phyloP scores from a whole-genome alignment of 1,140 invertebrate species.

The Theocolax elegans region DNA sequence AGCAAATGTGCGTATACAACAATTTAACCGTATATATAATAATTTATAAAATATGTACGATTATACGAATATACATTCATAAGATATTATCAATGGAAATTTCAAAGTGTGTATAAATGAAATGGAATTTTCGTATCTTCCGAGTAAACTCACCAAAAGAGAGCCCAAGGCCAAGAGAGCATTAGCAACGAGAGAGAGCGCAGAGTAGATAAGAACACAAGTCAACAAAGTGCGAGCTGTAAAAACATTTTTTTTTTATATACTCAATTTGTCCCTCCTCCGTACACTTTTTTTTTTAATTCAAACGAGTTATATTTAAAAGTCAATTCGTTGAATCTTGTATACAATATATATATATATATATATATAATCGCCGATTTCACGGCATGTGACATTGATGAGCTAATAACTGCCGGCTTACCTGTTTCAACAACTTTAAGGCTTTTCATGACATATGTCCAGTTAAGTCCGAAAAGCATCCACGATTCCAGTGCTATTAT shows the following conservation, averaged over 20 bases:
- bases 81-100: conserved; percentile 1
- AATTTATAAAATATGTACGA: too few species aligned
- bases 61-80: too few species aligned
- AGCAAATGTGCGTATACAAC: too few species aligned
- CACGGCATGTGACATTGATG: neutral
- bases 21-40: too few species aligned
- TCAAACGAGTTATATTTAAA: conserved; percentile 28
- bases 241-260: conserved; percentile 42
- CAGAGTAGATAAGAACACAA: conserved; percentile 53
- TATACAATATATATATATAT: too few species aligned
- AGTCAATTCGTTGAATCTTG: conserved; percentile 38
- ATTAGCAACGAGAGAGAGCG: conserved; percentile 53
- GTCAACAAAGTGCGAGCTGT: conserved; percentile 52
- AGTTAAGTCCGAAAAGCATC: conserved; percentile 59
- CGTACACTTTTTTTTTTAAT: too few species aligned
- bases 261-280: neutral
- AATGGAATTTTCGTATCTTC: neutral
- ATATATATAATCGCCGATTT: too few species aligned
- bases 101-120: neutral
- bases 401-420: conserved; percentile 38
- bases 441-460: conserved; percentile 55
- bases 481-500: conserved; percentile 52
- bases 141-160: conserved; percentile 53
- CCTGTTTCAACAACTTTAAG: conserved; percentile 52
- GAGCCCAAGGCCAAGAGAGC: conserved; percentile 56